Percentiles rank a stretch among this genome's conserved stretches.
Conservation (phyloP, 2,797 vertebrate species). For the Tadarida brasiliensis region DNA sequence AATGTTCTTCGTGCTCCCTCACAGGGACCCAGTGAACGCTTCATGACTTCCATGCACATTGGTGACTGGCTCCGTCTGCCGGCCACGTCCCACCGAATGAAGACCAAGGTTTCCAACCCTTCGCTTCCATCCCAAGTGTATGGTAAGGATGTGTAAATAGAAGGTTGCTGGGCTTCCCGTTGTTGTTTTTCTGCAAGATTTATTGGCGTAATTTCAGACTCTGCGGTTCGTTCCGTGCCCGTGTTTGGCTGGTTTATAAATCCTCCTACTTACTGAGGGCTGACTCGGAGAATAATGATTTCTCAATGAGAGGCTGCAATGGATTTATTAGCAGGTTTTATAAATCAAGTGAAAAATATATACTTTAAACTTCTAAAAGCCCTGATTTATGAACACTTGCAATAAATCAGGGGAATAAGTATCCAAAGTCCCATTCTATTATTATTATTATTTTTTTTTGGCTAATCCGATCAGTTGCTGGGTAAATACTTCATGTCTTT, state of each 20-base stretch:
- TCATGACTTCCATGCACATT: too few relatives aligned
- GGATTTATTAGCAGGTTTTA: conserved; percentile 72
- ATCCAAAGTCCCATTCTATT: background rate
- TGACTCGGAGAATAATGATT: background rate
- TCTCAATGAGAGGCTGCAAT: conserved; percentile 5
- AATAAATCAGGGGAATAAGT: background rate
- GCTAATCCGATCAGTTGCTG: background rate
- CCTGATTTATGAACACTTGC: conserved; percentile 49
- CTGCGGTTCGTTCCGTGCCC: background rate
- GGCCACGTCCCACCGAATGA: rapidly evolving
- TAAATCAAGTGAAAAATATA: conserved; percentile 64
- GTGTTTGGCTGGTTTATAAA: background rate
- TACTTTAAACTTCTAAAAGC: conserved; percentile 10
- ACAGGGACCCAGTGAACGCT: background rate
- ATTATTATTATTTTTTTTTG: background rate
- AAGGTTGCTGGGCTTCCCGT: background rate
- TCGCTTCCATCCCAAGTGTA: background rate
- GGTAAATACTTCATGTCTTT: conserved; percentile 31
- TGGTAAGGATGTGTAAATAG: background rate
- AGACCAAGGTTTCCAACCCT: background rate
- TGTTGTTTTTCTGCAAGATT: background rate
- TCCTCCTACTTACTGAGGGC: background rate
- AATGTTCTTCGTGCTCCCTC: background rate
- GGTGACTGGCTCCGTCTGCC: background rate
- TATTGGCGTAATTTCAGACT: background rate